A percentile compares a stretch with the other conserved stretches of the same genome.
These are phyloP conservation scores for Sebastes iracundus DNA, from an alignment of 2,797 vertebrate genomes.

Conservation along the genomic window DNA sequence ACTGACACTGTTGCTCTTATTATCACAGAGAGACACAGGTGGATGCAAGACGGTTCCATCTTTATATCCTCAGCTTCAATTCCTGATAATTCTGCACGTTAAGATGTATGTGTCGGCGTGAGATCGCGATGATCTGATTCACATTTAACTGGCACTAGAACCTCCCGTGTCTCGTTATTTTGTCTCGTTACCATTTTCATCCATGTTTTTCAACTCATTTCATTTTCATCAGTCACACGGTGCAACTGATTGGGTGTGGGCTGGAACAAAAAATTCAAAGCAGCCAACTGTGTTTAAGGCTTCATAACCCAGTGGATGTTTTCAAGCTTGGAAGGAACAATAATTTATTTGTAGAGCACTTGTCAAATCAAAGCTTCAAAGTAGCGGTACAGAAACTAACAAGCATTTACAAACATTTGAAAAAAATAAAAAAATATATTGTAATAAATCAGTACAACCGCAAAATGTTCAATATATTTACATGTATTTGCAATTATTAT, in stretches of 20 bases:
- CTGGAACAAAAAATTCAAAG: constrained; percentile 32
- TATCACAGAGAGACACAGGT: constrained; percentile 20
- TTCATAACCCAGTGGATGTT: background rate
- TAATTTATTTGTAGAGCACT: constrained; percentile 17
- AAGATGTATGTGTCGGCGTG: background rate
- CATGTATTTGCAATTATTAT: background rate
- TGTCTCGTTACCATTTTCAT: constrained; percentile 4
- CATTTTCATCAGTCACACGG: constrained; percentile 23
- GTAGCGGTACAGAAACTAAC: background rate
- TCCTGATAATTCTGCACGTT: background rate
- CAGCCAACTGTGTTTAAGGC: constrained; percentile 23
- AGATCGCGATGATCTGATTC: background rate
- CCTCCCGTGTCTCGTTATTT: constrained; percentile 1
- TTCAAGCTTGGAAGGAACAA: constrained; percentile 8
- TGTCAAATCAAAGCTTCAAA: constrained; percentile 19
- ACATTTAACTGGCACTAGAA: background rate
- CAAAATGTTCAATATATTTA: background rate
- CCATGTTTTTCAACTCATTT: constrained; percentile 28
- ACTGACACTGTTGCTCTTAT: background rate
- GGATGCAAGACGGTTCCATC: constrained; percentile 4
- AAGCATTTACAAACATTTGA: background rate
- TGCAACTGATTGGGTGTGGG: constrained; percentile 29
- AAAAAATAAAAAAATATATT: background rate
- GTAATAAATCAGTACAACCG: background rate
- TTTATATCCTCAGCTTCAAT: background rate